A percentile compares a stretch with the other conserved stretches of the same genome.
Conservation (phyloP, 2,797 vertebrate genomes). For the Cephalopachus bancanus region DNA sequence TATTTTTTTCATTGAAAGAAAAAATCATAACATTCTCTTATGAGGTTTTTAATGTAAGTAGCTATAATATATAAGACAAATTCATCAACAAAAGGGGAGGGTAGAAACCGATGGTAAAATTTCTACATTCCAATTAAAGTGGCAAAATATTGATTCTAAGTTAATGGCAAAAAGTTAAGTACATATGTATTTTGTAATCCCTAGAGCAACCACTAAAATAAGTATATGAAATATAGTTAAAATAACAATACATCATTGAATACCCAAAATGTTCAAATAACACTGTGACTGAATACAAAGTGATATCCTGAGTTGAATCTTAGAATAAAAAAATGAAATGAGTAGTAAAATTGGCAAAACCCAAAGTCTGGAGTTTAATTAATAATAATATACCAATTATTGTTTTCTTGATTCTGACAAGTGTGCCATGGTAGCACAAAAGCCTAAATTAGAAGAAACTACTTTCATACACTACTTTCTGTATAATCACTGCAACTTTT, state of each 20-base stretch:
- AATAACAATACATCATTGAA: conserved; percentile 32
- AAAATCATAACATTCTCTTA: conserved; percentile 16
- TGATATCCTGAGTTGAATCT: conserved; percentile 34
- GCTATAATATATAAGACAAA: not conserved
- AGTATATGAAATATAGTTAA: not conserved
- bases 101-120: not conserved
- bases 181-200: conserved; percentile 16
- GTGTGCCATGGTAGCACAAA: not conserved
- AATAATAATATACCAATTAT: conserved; percentile 3
- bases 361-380: conserved; percentile 31
- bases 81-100: not conserved
- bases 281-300: not conserved
- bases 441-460: conserved; percentile 14
- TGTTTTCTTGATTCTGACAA: conserved; percentile 54
- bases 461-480: not conserved
- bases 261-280: conserved; percentile 40
- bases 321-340: conserved; percentile 16
- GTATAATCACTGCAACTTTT: conserved; percentile 16
- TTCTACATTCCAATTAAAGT: not conserved
- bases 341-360: conserved; percentile 44
- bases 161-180: conserved; percentile 24
- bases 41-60: not conserved
- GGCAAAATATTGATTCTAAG: conserved; percentile 35
- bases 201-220: conserved; percentile 50
- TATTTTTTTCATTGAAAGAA: conserved; percentile 22